A percentile compares a stretch with the other conserved stretches of the same genome.
phyloP scores from a whole-genome alignment of 23 tunicate species.

The Diplosoma virens region DNA sequence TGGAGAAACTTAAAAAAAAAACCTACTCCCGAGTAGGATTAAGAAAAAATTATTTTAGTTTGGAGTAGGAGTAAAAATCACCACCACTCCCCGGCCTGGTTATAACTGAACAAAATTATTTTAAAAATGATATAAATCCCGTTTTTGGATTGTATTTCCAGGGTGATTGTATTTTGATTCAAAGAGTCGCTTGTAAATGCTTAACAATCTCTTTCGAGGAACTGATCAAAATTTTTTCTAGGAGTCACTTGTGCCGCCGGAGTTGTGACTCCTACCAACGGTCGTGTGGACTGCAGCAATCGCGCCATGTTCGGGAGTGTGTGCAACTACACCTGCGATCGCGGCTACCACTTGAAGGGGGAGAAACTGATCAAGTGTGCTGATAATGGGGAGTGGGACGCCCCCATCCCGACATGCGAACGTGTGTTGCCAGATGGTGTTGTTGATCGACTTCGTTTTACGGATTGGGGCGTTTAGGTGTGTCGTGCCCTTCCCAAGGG shows the following conservation, averaged over 20 bases:
- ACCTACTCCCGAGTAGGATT: too few relatives aligned
- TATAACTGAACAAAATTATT: too few relatives aligned
- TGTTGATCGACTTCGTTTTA: background rate
- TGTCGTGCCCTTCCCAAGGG: slow-evolving; percentile 41
- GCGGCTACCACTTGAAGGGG: slow-evolving; percentile 52
- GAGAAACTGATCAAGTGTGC: slow-evolving; percentile 32
- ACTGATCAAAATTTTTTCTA: too few relatives aligned
- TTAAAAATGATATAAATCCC: too few relatives aligned
- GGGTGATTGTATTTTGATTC: too few relatives aligned
- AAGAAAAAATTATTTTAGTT: too few relatives aligned
- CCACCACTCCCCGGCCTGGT: too few relatives aligned
- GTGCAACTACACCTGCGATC: slow-evolving; percentile 65
- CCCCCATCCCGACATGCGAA: slow-evolving; percentile 46
- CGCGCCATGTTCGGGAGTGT: slow-evolving; percentile 28
- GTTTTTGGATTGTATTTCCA: too few relatives aligned
- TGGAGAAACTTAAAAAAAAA: too few relatives aligned
- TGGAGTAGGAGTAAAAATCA: too few relatives aligned
- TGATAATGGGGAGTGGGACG: slow-evolving; percentile 57
- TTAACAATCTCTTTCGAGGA: too few relatives aligned
- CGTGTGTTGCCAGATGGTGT: slow-evolving; percentile 48
- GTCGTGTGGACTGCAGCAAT: slow-evolving; percentile 54
- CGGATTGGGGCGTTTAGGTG: slow-evolving; percentile 48
- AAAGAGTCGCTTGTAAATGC: too few relatives aligned
- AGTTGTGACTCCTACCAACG: slow-evolving; percentile 30
- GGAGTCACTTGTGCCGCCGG: slow-evolving; percentile 38